phyloP scores from a whole-genome alignment of 1,140 invertebrate genomes.

The Ericerus pela region DNA sequence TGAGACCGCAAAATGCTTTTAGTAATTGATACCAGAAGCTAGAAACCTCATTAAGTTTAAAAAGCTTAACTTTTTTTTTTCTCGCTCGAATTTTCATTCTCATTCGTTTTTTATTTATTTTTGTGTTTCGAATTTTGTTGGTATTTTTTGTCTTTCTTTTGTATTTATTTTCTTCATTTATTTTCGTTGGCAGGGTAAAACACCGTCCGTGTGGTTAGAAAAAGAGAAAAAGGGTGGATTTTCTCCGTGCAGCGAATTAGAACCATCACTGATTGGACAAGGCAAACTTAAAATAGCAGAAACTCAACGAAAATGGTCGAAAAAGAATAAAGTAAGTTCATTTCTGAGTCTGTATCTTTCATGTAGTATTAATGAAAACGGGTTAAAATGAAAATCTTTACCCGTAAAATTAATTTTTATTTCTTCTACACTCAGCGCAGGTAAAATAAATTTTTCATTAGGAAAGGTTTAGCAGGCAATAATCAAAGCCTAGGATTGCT shows the following conservation, averaged over 20 bases:
- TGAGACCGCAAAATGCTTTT: too few relatives aligned
- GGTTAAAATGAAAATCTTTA: too few relatives aligned
- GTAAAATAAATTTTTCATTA: too few relatives aligned
- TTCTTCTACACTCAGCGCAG: too few relatives aligned
- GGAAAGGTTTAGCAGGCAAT: too few relatives aligned
- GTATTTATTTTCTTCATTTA: neutral
- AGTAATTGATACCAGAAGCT: too few relatives aligned
- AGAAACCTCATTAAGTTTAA: too few relatives aligned
- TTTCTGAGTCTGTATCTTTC: neutral
- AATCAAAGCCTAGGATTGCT: too few relatives aligned
- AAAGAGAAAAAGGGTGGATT: slow-evolving; percentile 27
- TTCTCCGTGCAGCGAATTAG: slow-evolving; percentile 26
- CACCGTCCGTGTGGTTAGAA: slow-evolving; percentile 55
- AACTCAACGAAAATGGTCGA: slow-evolving; percentile 59
- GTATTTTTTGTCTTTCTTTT: neutral
- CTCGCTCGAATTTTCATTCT: too few relatives aligned
- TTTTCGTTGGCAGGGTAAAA: slow-evolving; percentile 44
- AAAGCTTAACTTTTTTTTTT: too few relatives aligned
- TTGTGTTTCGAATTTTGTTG: neutral
- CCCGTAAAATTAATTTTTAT: too few relatives aligned
- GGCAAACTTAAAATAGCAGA: slow-evolving; percentile 44
- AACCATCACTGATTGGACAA: slow-evolving; percentile 33
- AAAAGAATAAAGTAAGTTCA: slow-evolving; percentile 56
- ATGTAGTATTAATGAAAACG: neutral
- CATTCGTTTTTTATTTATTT: too few relatives aligned